Percentiles rank a stretch among this genome's conserved stretches.
These are phyloP conservation scores for Orius laevigatus DNA, from an alignment of 1,140 invertebrate genomes.

Conservation along the genomic window DNA sequence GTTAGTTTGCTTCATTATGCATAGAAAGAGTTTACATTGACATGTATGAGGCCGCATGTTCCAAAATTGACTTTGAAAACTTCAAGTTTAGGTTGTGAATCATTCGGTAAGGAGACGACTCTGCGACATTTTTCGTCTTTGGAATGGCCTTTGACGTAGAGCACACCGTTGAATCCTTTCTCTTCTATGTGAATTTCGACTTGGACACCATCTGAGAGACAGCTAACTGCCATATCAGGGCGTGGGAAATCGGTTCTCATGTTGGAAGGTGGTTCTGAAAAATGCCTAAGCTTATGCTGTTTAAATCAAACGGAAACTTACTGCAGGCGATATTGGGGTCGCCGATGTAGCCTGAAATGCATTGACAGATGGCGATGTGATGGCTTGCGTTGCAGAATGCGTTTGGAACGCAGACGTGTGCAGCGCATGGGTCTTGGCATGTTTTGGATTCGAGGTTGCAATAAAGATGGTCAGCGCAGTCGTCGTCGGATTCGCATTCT, in stretches of 20 bases:
- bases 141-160: constrained; percentile 88
- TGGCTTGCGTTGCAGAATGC: constrained; percentile 62
- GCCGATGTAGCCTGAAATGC: constrained; percentile 49
- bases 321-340: constrained; percentile 51
- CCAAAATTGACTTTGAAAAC: constrained; percentile 85
- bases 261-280: not conserved
- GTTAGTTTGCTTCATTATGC: not conserved
- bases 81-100: constrained; percentile 48
- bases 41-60: constrained; percentile 75
- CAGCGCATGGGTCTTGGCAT: constrained; percentile 59
- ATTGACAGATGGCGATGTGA: constrained; percentile 61
- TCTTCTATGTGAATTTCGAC: constrained; percentile 65
- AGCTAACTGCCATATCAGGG: constrained; percentile 72
- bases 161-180: constrained; percentile 72
- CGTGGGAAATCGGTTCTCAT: constrained; percentile 59
- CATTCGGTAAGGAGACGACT: constrained; percentile 51
- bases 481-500: constrained; percentile 51
- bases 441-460: constrained; percentile 49
- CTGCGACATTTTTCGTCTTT: constrained; percentile 78
- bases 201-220: constrained; percentile 78
- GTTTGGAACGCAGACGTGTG: constrained; percentile 52
- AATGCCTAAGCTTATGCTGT: not conserved
- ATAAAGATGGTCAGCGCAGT: constrained; percentile 59
- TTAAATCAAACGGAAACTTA: constrained; percentile 25
- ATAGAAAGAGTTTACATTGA: constrained; percentile 47